phyloP scores from a whole-genome alignment of 2,888 invertebrate species.

The Acanthosepion lycidas region DNA sequence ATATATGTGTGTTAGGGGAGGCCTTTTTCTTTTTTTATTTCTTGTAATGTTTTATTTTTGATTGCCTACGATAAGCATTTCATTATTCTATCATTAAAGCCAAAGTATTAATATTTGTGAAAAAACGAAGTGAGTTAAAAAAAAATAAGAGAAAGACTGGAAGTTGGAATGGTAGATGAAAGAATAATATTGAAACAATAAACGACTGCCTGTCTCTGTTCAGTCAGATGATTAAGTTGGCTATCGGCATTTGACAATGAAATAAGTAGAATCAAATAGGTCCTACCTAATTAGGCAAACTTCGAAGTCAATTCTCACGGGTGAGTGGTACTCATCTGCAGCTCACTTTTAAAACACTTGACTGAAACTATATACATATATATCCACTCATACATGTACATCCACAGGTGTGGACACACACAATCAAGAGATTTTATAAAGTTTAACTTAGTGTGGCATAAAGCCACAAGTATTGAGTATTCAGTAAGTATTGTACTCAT shows the following conservation, averaged over 20 bases:
- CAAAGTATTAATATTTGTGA: neutral
- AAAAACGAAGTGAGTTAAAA: neutral
- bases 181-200: neutral
- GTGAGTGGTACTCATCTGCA: neutral
- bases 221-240: neutral
- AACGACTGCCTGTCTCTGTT: neutral
- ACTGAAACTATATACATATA: neutral
- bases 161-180: neutral
- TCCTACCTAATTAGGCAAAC: neutral
- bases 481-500: too few species aligned
- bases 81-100: neutral
- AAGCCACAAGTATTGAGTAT: too few species aligned
- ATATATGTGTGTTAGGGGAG: neutral
- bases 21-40: too few species aligned
- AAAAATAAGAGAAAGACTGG: neutral
- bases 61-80: neutral
- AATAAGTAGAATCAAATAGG: conserved; percentile 8
- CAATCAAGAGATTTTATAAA: too few species aligned
- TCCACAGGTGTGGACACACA: neutral
- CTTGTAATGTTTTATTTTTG: neutral
- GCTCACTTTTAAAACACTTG: neutral
- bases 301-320: neutral
- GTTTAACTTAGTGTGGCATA: too few species aligned
- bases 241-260: neutral
- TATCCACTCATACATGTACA: neutral